Conservation (phyloP, 2,113 vertebrate genomes). For the Sinocyclocheilus anshuiensis region DNA sequence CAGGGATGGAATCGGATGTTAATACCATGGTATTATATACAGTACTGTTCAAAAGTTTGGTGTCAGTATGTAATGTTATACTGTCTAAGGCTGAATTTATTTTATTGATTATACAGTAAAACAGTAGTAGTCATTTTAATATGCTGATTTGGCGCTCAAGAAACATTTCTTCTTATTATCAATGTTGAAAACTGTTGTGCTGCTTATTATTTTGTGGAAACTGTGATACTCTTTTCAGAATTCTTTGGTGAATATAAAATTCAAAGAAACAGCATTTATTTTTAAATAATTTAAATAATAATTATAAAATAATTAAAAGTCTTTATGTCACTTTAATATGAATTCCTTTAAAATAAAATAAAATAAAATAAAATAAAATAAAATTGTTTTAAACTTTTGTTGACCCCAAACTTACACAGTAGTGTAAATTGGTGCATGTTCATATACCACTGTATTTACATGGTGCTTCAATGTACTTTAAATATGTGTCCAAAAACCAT, state of each 20-base stretch:
- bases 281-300: too few species aligned
- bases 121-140: neutral
- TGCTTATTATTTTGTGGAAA: neutral
- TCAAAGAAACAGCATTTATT: neutral
- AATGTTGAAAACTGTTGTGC: neutral
- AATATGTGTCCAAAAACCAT: neutral
- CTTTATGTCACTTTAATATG: neutral
- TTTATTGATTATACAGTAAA: neutral
- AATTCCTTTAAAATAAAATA: too few species aligned
- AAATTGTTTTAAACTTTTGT: too few species aligned
- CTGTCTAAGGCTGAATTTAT: neutral
- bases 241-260: neutral
- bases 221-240: neutral
- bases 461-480: neutral
- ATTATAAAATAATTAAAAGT: neutral
- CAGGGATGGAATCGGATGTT: neutral
- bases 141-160: neutral
- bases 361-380: too few species aligned
- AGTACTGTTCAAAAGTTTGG: too few species aligned
- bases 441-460: neutral
- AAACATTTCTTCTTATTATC: neutral
- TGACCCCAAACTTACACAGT: neutral
- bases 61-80: too few species aligned
- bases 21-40: neutral
- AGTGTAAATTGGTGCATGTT: neutral